Base-by-base conservation (phyloP, 2,888 invertebrate species). In the Dryadula phaetusa region DNA sequence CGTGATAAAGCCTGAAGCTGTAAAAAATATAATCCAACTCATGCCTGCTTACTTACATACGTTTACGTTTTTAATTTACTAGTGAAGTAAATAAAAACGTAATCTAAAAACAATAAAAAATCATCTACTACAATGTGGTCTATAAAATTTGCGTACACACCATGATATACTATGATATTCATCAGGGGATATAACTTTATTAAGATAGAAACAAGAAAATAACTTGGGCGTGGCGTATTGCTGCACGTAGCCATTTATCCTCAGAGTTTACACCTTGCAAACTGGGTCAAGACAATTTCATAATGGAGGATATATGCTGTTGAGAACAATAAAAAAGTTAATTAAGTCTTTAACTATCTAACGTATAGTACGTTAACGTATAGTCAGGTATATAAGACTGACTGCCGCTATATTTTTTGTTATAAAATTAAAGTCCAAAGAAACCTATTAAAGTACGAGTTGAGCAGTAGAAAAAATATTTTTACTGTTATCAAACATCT, bases 151-250 rank as follows among this genome's bases (percentile, higher is more conserved):
- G 22, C 10, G 16, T 22, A 47, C n/a, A 40, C 32, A 65, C 44
- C 49, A 54, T 22, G 22, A 37, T 20, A 47, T 53, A 56, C 32
- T 54, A 70, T 73, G 69, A 72, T 74, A 74, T 72, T 70, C 63
- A 70, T 56, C 58, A 70, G 69, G 70, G 70, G 70, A 75, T 76
- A 74, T 64, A 64, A 71, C 72, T 76, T 74, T 75, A 76, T 78
- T 77, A 72, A 66, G 68, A 63, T 69, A 67, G 69, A 66, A 71
- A 60, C 42, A 64, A 64, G 70, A 67, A 63, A 72, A 66, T 69
- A 49, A 66, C 70, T 71, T 71, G 72, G 74, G 75, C 67, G 71
- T 72, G 70, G 72, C 73, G 65, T 69, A 64, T 68, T 32, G n/a
- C 37, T n/a, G 52, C 28, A 60, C 58, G 47, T 20, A 32, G 28